A percentile compares a stretch with the other conserved stretches of the same genome.
Evolutionary conservation across 2,797 vertebrate genomes (phyloP).

Genomic region (Rousettus madagascariensis): DNA sequence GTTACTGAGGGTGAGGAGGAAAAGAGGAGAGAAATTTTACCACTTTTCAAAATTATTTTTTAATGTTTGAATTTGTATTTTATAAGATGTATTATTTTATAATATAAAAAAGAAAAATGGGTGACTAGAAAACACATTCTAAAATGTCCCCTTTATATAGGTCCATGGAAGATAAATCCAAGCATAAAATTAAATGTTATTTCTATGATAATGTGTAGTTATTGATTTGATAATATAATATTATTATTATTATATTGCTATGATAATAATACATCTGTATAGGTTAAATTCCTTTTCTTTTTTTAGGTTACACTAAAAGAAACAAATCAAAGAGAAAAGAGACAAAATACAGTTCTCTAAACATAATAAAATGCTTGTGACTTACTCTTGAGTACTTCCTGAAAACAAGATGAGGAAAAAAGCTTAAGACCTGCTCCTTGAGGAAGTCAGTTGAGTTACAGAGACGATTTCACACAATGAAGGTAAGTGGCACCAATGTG

Average conservation of each 20-base stretch:
- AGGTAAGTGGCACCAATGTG: background rate
- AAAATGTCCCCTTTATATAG: background rate
- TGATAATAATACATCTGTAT: background rate
- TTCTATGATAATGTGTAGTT: background rate
- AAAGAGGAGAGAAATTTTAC: background rate
- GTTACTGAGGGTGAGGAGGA: background rate
- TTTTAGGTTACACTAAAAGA: background rate
- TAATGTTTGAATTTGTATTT: slow-evolving; percentile 32
- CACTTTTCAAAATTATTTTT: background rate
- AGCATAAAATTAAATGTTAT: background rate
- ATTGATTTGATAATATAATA: background rate
- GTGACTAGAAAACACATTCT: background rate
- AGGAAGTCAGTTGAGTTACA: background rate
- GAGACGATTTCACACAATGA: background rate
- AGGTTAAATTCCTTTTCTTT: background rate
- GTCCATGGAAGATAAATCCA: background rate
- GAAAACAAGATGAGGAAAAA: background rate
- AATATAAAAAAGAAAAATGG: background rate
- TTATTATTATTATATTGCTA: background rate
- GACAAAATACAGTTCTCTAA: background rate
- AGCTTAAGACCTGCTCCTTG: background rate
- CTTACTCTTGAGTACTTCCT: background rate
- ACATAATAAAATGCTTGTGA: background rate
- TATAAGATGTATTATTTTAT: background rate
- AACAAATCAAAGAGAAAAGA: background rate